A percentile compares a stretch with the other conserved stretches of the same genome.
Evolutionary conservation across 2,888 invertebrate species (phyloP).

Genomic region (Bibio marci): DNA sequence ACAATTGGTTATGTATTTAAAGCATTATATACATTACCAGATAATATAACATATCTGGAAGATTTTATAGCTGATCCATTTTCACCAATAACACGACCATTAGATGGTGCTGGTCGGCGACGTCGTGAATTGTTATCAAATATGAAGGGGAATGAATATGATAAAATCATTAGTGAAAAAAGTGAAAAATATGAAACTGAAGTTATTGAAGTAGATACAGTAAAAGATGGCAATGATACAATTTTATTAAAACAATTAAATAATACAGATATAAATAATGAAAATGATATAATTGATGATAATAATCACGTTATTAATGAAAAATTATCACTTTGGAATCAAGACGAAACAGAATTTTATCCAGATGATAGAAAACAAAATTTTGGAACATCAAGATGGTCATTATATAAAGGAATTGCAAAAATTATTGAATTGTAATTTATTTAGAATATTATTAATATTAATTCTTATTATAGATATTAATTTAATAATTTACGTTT

Average conservation of each 20-base stretch:
- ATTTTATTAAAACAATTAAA: too few relatives aligned
- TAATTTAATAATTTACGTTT: constrained; percentile 4
- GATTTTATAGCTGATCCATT: constrained; percentile 1
- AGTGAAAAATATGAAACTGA: constrained; percentile 4
- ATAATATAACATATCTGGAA: constrained; percentile 4
- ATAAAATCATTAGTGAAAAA: background rate
- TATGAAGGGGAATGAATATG: background rate
- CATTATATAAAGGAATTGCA: constrained; percentile 45
- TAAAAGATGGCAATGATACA: background rate
- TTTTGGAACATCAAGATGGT: constrained; percentile 38
- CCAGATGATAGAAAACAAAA: constrained; percentile 1
- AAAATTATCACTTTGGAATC: too few relatives aligned
- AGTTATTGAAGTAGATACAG: background rate
- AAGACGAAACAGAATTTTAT: background rate
- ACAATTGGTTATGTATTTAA: constrained; percentile 11
- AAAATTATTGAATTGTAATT: constrained; percentile 40
- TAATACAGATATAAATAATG: too few relatives aligned
- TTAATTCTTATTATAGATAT: too few relatives aligned
- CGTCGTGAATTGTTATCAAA: background rate
- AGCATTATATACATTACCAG: constrained; percentile 10
- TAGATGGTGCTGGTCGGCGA: background rate
- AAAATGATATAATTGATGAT: background rate
- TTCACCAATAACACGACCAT: constrained; percentile 1
- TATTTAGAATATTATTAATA: constrained; percentile 7
- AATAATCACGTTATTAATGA: background rate